Base-by-base conservation (phyloP, 2,888 invertebrate genomes). In the Melanargia galathea region DNA sequence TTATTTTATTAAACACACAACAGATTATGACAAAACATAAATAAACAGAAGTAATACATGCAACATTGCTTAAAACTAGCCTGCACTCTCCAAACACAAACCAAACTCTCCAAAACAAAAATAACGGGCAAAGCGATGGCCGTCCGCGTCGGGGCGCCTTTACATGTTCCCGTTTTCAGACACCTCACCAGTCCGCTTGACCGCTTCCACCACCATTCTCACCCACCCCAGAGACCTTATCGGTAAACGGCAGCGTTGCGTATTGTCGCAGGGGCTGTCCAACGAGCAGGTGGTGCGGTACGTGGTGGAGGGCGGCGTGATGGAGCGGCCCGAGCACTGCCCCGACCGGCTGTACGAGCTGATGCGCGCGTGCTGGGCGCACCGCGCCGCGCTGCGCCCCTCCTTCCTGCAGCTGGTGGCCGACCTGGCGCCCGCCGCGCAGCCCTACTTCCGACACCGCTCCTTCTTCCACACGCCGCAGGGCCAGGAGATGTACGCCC, bases 241-340 rank as follows among this genome's bases (percentile, higher is more conserved):
- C n/a, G n/a, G n/a, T 0, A 40, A 22, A 46, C 7, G 11, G 24
- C 33, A 1, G 10, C 10, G 45, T 11, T 8, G 43, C n/a, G 6
- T 35, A 20, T 30, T 26, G 26, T 13, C 2, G 33, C 22, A 96
- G 93, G 97, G 97, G 10, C 90, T 97, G 70, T 95, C 97, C 11
- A 99, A 99, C 86, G 98, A 98, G 88, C 97, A 99, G 92, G 98
- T 96, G 62, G 86, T 98, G 70, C 93, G 95, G 16, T 97, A 96
- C 86, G 97, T 98, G 65, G 96, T 96, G 69, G 96, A 96, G 75
- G 97, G 97, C 58, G 96, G 97, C 61, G 95, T 97, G 51, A 98
- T 99, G 97, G 97, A 97, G 83, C 94, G 96, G 66, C 99, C 99
- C 0, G 97, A 97, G 84, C 97, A 97, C 84, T 99, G 99, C 86